These are phyloP conservation scores for Gymnarchus niloticus DNA, from an alignment of 2,113 vertebrate genomes.

Conservation along the genomic window DNA sequence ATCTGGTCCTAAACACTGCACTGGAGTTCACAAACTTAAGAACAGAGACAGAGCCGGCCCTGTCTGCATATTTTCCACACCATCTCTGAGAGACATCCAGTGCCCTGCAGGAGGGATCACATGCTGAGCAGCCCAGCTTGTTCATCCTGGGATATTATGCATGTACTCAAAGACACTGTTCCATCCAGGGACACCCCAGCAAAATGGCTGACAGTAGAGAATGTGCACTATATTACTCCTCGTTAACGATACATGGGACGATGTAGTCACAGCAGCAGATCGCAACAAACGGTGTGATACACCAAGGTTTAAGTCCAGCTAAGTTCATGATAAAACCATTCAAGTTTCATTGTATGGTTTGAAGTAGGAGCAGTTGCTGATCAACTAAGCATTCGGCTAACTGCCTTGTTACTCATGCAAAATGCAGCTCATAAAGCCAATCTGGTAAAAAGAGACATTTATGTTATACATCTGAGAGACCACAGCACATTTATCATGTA, in stretches of 20 bases:
- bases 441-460: background rate
- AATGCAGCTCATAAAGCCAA: background rate
- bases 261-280: background rate
- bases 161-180: background rate
- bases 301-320: background rate
- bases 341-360: background rate
- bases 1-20: background rate
- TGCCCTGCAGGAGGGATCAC: background rate
- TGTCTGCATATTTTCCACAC: background rate
- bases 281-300: background rate
- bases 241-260: background rate
- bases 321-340: background rate
- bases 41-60: background rate
- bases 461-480: background rate
- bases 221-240: background rate
- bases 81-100: background rate
- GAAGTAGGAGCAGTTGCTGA: background rate
- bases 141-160: background rate
- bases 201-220: conserved; percentile 2
- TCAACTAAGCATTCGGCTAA: background rate
- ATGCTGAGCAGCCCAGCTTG: background rate
- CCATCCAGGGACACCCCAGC: background rate
- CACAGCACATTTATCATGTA: background rate
- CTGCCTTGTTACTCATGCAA: background rate
- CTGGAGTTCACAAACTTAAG: background rate